Base-by-base conservation (phyloP, 2,113 vertebrate species). In the Stigmatopora nigra region DNA sequence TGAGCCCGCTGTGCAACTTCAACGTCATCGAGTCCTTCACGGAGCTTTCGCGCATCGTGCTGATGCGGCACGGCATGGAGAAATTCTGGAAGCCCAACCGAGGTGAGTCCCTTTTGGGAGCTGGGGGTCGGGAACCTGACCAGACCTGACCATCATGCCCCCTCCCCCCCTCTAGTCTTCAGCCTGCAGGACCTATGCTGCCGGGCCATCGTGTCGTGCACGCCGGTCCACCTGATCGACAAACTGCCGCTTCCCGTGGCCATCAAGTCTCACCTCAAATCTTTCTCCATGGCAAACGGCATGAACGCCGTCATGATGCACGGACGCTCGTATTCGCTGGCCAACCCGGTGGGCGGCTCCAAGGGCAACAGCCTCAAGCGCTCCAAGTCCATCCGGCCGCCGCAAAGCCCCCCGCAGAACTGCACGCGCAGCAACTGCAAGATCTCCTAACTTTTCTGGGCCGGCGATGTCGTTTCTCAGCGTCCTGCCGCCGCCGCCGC, bases 291-390 rank as follows among this genome's bases (percentile, higher is more conserved):
- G 97, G 97, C 97, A 84, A 99, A 98, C 0, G 96, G 97, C 59
- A 98, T 99, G 97, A 99, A 99, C 0, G 97, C 97, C 0, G 96
- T 99, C 81, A 98, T 98, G 95, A 99, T 99, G 97, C 97, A 99
- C 0, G 97, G 97, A 74, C 96, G 97, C 62, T 99, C 97, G 0
- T 99, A 99, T 70, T 98, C 96, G 0, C 76, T 99, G 83, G 95
- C 94, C 72, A 93, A 93, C 58, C 89, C 93, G 0, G 90, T 92
- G 0, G 93, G 92, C 0, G 88, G 92, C 80, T 92, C 92, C 89
- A 99, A 99, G 82, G 95, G 95, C 35, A 98, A 93, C 90, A 98
- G 96, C 83, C 79, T 99, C 64, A 98, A 98, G 85, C 92, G 95
- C 63, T 94, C 96, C 65, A 98, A 96, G 85, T 94, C 94, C 9